These are phyloP conservation scores for Alcedo atthis DNA, from an alignment of 2,797 vertebrate genomes.

Conservation along the genomic window DNA sequence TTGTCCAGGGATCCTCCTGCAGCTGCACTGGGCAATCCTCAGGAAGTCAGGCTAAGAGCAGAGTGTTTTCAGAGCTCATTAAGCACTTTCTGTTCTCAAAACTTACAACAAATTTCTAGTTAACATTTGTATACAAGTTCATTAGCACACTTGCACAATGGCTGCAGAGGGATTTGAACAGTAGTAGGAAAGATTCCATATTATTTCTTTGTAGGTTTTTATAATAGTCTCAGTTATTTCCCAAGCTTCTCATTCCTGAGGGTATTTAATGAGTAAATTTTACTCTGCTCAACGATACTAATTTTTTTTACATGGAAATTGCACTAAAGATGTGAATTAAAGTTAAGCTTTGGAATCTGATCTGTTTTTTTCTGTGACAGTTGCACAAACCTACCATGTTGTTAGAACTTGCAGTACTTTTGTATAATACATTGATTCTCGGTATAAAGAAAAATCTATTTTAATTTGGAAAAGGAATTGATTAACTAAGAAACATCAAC, in stretches of 20 bases:
- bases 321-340: neutral
- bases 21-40: neutral
- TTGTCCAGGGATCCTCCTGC: neutral
- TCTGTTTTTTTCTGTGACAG: neutral
- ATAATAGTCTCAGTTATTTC: constrained; percentile 41
- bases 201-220: constrained; percentile 19
- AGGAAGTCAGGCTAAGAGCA: neutral
- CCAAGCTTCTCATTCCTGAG: constrained; percentile 37
- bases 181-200: neutral
- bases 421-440: neutral
- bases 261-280: neutral
- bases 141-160: neutral
- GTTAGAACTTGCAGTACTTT: neutral
- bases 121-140: neutral
- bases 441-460: neutral
- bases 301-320: neutral
- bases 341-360: neutral
- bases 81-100: neutral
- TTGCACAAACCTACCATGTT: neutral
- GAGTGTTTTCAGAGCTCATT: neutral
- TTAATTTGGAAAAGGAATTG: neutral
- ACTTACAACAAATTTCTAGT: constrained; percentile 9
- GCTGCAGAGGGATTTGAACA: neutral
- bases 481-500: neutral
- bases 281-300: neutral